Conservation (phyloP, 2,113 vertebrate species). For the Puntigrus tetrazona region DNA sequence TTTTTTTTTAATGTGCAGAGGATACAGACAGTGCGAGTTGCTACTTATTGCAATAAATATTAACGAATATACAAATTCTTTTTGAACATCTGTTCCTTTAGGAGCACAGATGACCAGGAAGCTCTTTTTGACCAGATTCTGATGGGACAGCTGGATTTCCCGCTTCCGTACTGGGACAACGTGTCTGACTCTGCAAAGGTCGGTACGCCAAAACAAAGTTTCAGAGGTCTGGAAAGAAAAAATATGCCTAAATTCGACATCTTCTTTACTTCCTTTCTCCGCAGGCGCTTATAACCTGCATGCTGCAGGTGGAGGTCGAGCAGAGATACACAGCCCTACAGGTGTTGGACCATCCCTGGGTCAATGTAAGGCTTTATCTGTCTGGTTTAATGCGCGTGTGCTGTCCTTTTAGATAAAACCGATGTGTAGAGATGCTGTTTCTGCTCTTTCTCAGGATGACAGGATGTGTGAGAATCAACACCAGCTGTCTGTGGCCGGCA, state of each 20-base stretch:
- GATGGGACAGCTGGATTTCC: slow-evolving; percentile 90
- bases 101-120: slow-evolving; percentile 89
- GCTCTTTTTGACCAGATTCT: slow-evolving; percentile 93
- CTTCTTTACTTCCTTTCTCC: slow-evolving; percentile 39
- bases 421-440: neutral
- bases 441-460: slow-evolving; percentile 80
- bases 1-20: neutral
- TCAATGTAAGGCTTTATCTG: slow-evolving; percentile 84
- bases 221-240: neutral
- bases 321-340: slow-evolving; percentile 90
- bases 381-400: neutral
- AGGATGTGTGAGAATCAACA: slow-evolving; percentile 86
- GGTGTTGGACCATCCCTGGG: slow-evolving; percentile 94
- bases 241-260: neutral
- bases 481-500: slow-evolving; percentile 92
- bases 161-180: slow-evolving; percentile 91
- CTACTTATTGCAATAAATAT: neutral
- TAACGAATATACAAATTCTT: neutral
- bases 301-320: slow-evolving; percentile 91
- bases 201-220: slow-evolving; percentile 10
- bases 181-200: slow-evolving; percentile 95
- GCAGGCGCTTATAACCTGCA: slow-evolving; percentile 92
- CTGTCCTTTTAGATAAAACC: neutral
- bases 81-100: slow-evolving; percentile 60
- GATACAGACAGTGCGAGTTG: no score